A percentile compares a stretch with the other conserved stretches of the same genome.
Evolutionary conservation across 2,113 vertebrate genomes (phyloP).

Genomic region (Paradisaea rubra): DNA sequence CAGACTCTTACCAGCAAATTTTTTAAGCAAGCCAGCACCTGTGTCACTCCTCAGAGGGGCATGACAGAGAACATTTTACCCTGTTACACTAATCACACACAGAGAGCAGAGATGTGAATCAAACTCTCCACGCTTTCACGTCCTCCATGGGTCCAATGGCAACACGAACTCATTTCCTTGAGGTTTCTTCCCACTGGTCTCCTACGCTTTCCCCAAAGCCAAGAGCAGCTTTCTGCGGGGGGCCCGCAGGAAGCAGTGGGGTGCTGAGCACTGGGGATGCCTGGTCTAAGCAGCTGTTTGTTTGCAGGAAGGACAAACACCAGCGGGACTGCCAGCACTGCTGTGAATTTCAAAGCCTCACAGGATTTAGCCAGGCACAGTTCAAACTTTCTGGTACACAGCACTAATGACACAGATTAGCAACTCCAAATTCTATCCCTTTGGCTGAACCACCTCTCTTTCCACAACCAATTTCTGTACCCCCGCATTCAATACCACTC

Average conservation of each 20-base stretch:
- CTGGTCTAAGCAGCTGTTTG: slow-evolving; percentile 24
- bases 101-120: fast-evolving
- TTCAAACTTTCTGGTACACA: slow-evolving; percentile 29
- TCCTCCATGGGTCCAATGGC: neutral
- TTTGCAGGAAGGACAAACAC: slow-evolving; percentile 47
- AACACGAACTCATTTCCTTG: neutral
- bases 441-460: neutral
- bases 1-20: neutral
- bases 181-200: slow-evolving; percentile 16
- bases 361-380: slow-evolving; percentile 27
- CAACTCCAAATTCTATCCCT: neutral
- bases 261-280: neutral
- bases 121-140: neutral
- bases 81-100: fast-evolving
- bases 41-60: neutral
- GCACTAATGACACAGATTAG: neutral
- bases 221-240: neutral
- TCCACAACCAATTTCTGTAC: neutral
- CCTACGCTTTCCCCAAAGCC: neutral
- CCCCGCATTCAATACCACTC: neutral
- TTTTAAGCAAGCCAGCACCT: neutral
- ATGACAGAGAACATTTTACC: neutral
- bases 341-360: slow-evolving; percentile 60
- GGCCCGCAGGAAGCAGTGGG: neutral
- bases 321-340: slow-evolving; percentile 28